These are phyloP conservation scores for Sphaeridia pumilis DNA, from an alignment of 2,888 invertebrate species.

Conservation along the genomic window DNA sequence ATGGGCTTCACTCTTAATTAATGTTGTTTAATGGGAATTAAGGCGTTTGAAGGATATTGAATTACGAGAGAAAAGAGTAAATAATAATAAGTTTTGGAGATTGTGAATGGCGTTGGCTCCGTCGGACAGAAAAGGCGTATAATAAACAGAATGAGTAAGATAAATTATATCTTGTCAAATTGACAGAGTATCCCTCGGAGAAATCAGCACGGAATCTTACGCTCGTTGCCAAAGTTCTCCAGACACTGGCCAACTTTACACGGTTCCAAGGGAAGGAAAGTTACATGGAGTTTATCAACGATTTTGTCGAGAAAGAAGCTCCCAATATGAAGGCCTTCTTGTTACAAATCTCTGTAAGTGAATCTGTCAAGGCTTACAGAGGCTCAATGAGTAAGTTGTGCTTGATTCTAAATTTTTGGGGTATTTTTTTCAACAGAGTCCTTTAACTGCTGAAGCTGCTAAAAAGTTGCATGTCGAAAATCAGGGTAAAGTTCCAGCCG, in stretches of 20 bases:
- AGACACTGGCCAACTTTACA: constrained; percentile 89
- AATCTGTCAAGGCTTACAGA: too few relatives aligned
- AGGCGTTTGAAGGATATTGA: too few relatives aligned
- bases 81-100: too few relatives aligned
- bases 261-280: constrained; percentile 90
- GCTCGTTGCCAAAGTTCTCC: constrained; percentile 84
- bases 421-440: constrained; percentile 42
- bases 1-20: too few relatives aligned
- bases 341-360: constrained; percentile 59
- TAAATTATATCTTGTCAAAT: constrained; percentile 16
- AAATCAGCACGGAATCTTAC: constrained; percentile 83
- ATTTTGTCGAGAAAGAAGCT: constrained; percentile 74
- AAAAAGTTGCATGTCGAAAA: constrained; percentile 32
- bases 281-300: constrained; percentile 94
- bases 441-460: constrained; percentile 37
- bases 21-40: too few relatives aligned
- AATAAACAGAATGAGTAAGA: constrained; percentile 12
- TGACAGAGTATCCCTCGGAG: constrained; percentile 76
- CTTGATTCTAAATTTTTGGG: too few relatives aligned
- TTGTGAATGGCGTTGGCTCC: too few relatives aligned
- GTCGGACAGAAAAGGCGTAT: too few relatives aligned
- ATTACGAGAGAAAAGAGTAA: too few relatives aligned
- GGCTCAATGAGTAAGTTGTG: too few relatives aligned
- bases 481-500: constrained; percentile 39
- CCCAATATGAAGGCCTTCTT: constrained; percentile 75